phyloP scores from a whole-genome alignment of 2,113 vertebrate genomes.

The Rafetus swinhoei region DNA sequence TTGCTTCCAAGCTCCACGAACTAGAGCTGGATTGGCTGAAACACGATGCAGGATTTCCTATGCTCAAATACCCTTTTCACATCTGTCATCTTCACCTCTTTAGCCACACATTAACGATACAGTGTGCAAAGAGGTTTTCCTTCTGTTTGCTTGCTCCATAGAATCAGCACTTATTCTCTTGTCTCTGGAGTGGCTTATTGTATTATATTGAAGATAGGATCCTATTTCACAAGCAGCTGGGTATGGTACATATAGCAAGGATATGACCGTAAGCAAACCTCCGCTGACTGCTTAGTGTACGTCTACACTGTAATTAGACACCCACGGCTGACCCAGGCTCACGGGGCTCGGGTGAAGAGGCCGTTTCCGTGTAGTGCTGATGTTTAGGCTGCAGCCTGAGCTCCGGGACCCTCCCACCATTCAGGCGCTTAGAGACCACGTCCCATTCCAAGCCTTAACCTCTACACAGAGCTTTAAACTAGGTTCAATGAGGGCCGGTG shows the following conservation, averaged over 20 bases:
- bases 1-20: constrained; percentile 32
- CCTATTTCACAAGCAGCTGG: background rate
- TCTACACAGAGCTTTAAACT: background rate
- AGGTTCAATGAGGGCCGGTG: too few species aligned
- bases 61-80: constrained; percentile 32
- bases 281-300: background rate
- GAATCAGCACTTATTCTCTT: constrained; percentile 40
- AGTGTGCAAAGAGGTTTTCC: constrained; percentile 63
- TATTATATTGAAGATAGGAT: constrained; percentile 6
- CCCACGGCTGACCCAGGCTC: background rate
- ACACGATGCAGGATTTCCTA: background rate
- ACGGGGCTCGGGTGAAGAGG: too few species aligned
- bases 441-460: too few species aligned
- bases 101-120: constrained; percentile 44
- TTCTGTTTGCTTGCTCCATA: constrained; percentile 30
- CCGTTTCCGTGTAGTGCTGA: background rate
- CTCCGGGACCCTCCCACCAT: background rate
- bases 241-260: background rate
- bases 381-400: background rate
- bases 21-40: background rate
- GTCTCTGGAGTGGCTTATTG: constrained; percentile 23
- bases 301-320: background rate
- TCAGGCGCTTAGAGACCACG: background rate
- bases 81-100: constrained; percentile 55
- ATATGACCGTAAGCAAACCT: background rate